phyloP scores from a whole-genome alignment of 2,888 invertebrate genomes.

The Diploptera punctata region DNA sequence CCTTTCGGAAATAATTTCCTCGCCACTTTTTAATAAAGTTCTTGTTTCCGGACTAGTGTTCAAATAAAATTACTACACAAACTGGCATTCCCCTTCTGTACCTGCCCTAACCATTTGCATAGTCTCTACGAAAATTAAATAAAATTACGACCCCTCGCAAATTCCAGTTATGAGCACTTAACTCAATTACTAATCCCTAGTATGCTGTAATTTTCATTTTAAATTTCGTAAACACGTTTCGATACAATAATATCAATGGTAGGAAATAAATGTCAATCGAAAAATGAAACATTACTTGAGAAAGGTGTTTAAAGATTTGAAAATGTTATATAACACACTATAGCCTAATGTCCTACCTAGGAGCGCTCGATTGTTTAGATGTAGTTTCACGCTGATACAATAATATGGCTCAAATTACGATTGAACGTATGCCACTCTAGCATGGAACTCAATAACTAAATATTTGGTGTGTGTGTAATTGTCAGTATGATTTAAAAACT shows the following conservation, averaged over 20 bases:
- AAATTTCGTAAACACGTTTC: background rate
- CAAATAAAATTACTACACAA: background rate
- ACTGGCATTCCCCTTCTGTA: background rate
- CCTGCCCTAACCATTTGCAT: background rate
- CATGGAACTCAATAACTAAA: no score
- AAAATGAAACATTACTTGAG: no score
- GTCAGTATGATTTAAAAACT: no score
- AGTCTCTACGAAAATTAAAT: background rate
- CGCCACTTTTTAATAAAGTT: background rate
- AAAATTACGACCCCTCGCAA: background rate
- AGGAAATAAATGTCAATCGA: no score
- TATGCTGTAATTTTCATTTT: background rate
- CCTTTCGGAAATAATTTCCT: background rate
- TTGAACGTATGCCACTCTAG: no score
- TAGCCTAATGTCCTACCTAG: no score
- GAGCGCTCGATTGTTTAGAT: no score
- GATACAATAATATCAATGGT: background rate
- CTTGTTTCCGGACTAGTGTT: conserved; percentile 1
- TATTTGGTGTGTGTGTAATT: no score
- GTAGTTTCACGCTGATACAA: no score
- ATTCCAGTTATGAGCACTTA: background rate
- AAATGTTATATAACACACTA: no score
- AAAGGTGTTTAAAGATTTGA: no score
- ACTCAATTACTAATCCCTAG: background rate
- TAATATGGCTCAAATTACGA: no score